Base-by-base conservation (phyloP, 2,888 invertebrate genomes). In the Oxyteleia sp. region DNA sequence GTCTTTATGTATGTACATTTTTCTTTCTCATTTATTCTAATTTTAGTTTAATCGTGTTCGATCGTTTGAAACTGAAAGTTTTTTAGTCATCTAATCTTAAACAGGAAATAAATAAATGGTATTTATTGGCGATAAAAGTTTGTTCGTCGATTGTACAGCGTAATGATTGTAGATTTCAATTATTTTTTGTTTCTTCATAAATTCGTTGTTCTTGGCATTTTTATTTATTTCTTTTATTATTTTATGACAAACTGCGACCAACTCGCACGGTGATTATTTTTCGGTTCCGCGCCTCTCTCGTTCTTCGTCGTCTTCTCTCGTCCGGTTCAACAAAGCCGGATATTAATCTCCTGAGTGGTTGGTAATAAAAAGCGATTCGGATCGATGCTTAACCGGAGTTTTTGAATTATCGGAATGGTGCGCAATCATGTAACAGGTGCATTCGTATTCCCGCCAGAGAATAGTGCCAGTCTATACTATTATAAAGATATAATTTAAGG, bases 311-410 rank as follows among this genome's bases (percentile, higher is more conserved):
- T 83, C 79, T 79, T 79, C 69, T 66, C 75, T 55, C 84, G 66
- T 80, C 76, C 80, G 80, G 80, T 84, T 66, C 84, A 80, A 84
- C 84, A 84, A 80, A 76, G 80, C 84, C 84, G 84, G 80, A 84
- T 84, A 84, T 84, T 84, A 80, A 84, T 84, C 80, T 84, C 75
- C 84, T 84, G 80, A 76, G 84, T 80, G 84, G 84, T 80, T 76
- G 80, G 84, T 84, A 84, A 84, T 80, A 80, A 84, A 84, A 84
- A 84, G 80, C 72, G 80, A 80, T 80, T 84, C 84, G 80, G 79
- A 80, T 84, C 83, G 83, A 84, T 84, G 83, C 83, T 84, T 84
- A 80, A 76, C 84, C 76, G 80, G 80, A 71, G 75, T 84, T 84
- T 80, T 75, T 84, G 84, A 84, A 84, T 84, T 84, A 80, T 84